Conservation (phyloP, 92 coral and sea anemone species). For the Hydrozoanthus gracilis region DNA sequence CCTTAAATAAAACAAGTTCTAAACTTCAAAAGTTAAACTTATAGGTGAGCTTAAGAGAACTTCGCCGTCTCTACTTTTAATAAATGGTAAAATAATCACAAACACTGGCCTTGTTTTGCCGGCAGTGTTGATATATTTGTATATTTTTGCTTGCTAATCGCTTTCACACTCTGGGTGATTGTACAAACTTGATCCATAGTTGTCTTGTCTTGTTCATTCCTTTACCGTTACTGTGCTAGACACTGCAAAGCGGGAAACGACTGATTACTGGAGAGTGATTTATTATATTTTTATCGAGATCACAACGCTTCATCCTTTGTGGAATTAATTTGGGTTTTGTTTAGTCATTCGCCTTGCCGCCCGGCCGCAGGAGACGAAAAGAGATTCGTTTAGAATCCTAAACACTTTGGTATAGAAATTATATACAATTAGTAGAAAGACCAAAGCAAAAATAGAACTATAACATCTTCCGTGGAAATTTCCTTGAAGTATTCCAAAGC, state of each 20-base stretch:
- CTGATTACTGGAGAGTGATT: constrained; percentile 68
- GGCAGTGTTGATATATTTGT: constrained; percentile 93
- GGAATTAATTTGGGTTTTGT: constrained; percentile 95
- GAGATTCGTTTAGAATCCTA: constrained; percentile 60
- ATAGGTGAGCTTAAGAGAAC: constrained; percentile 15
- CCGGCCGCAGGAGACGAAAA: constrained; percentile 74
- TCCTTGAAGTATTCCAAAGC: constrained; percentile 37
- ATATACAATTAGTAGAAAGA: constrained; percentile 32
- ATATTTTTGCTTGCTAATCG: constrained; percentile 89
- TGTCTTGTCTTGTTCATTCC: constrained; percentile 41
- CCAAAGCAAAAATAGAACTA: constrained; percentile 30
- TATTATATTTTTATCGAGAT: constrained; percentile 87
- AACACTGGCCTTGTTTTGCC: constrained; percentile 80
- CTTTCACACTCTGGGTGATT: constrained; percentile 87
- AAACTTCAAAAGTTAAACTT: constrained; percentile 25
- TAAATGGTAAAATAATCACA: constrained; percentile 84
- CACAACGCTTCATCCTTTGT: constrained; percentile 89
- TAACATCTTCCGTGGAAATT: constrained; percentile 39
- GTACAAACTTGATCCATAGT: constrained; percentile 64
- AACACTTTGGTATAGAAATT: constrained; percentile 49
- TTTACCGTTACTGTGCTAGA: constrained; percentile 19
- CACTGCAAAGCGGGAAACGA: constrained; percentile 16
- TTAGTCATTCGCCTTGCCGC: constrained; percentile 85
- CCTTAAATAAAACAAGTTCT: constrained; percentile 37
- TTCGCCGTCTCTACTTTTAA: constrained; percentile 75